Percentiles rank a stretch among this genome's conserved stretches.
These are phyloP conservation scores for Cranoglanis bouderius DNA, from an alignment of 2,113 vertebrate species.

Conservation along the genomic window DNA sequence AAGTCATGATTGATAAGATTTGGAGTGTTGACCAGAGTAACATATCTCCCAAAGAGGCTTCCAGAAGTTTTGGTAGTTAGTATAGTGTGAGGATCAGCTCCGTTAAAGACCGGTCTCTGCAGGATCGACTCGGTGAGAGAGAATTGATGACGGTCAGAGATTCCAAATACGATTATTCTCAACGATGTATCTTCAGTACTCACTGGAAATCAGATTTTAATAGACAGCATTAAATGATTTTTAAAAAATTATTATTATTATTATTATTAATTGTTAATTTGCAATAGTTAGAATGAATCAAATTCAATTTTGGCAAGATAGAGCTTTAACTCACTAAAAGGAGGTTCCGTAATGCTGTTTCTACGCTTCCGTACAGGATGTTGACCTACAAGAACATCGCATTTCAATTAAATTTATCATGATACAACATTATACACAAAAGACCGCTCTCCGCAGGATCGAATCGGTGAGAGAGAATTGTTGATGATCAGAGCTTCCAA, in stretches of 20 bases:
- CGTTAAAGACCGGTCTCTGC: neutral
- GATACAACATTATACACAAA: too few relatives aligned
- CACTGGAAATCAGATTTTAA: constrained; percentile 38
- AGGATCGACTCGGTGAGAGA: constrained; percentile 27
- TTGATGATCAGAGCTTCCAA: constrained; percentile 30
- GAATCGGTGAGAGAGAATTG: constrained; percentile 29
- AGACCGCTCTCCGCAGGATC: constrained; percentile 14
- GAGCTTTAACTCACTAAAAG: too few relatives aligned
- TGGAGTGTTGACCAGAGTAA: constrained; percentile 36
- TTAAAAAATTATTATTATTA: too few relatives aligned
- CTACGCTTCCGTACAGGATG: too few relatives aligned
- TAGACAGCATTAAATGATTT: neutral
- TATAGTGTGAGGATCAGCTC: neutral
- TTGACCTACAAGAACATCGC: too few relatives aligned
- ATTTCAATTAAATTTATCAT: too few relatives aligned
- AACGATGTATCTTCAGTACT: constrained; percentile 2
- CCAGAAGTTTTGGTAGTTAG: constrained; percentile 35
- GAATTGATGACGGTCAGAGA: constrained; percentile 25
- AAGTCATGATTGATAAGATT: constrained; percentile 29
- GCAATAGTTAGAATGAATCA: too few relatives aligned
- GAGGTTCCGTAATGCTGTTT: too few relatives aligned
- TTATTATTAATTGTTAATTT: too few relatives aligned
- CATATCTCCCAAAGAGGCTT: neutral
- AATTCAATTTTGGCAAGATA: too few relatives aligned
- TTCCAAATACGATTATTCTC: constrained; percentile 37